Base-by-base conservation (phyloP, 2,888 invertebrate species). In the Erynnis tages region DNA sequence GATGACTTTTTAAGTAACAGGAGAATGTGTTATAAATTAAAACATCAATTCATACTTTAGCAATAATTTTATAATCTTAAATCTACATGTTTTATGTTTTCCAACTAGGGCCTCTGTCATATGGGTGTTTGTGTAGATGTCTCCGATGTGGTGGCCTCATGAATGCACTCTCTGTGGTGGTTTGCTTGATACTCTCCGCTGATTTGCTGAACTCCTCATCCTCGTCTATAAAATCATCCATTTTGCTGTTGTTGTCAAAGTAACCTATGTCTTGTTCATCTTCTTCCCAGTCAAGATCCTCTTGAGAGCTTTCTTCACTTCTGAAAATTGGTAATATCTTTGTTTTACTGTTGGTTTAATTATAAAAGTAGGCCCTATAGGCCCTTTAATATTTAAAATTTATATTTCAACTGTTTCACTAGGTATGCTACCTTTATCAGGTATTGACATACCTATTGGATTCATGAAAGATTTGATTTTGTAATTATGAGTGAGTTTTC, bases 51-150 rank as follows among this genome's bases (percentile, higher is more conserved):
- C n/a, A 14, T 23, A 32, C 5, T 8, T 32, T 32, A 23, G 32
- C 4, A 13, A 10, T 34, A 45, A 35, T 35, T 23, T 25, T 27
- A 35, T 25, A 11, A 11, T 7, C 21, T 53, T 40, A 53, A 46
- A 5, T 45, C 19, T 53, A 37, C 19, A 37, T 37, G 8, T 29
- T 35, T 35, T 5, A 17, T 40, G n/a, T 11, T 38, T 45, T 53
- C 45, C 55, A 61, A 35, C 54, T 70, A 50, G 89, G 89, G 55
- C 89, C 89, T 11, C 89, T 76, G 62, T 90, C 89, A 61, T 87
- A 90, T 2, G 89, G 89, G 54, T 90, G 87, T 85, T 87, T 90
- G 67, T 87, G 88, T 13, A 84, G 89, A 88, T 90, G 89, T 76
- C 89, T 81, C 64, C 79, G 86, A 65, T 84, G 88, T n/a, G 76